Evolutionary conservation across 1,140 invertebrate species (phyloP).

Genomic region (Sweltsa coloradensis): DNA sequence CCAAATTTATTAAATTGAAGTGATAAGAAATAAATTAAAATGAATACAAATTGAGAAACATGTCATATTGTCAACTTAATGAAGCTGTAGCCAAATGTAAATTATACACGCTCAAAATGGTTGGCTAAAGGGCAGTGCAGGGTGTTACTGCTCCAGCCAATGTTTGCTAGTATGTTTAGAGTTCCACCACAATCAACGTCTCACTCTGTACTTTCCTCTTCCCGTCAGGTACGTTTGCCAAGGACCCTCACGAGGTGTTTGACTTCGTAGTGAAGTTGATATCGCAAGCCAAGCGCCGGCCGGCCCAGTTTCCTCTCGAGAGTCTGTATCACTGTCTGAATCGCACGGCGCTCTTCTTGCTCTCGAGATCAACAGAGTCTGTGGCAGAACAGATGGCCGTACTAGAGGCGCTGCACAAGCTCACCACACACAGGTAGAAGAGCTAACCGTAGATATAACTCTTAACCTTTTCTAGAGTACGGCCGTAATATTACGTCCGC

Average conservation of each 20-base stretch:
- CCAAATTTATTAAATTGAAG: no score
- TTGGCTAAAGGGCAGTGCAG: no score
- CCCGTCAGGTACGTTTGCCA: conserved; percentile 50
- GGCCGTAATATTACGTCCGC: no score
- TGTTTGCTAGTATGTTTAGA: no score
- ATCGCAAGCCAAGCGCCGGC: conserved; percentile 70
- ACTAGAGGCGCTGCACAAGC: conserved; percentile 83
- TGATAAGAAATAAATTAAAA: no score
- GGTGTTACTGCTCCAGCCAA: no score
- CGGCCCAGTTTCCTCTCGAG: conserved; percentile 26
- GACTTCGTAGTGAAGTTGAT: conserved; percentile 91
- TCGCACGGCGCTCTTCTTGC: conserved; percentile 81
- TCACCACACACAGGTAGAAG: conserved; percentile 66
- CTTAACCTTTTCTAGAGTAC: no score
- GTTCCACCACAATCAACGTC: neutral
- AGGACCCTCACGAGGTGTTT: conserved; percentile 89
- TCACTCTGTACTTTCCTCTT: conserved; percentile 5
- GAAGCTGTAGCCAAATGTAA: no score
- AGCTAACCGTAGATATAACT: no score
- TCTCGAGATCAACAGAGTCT: conserved; percentile 81
- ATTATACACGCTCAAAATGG: no score
- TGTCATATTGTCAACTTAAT: no score
- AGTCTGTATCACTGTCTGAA: conserved; percentile 88
- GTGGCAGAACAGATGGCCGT: conserved; percentile 85
- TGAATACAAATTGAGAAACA: no score